Percentiles rank a stretch among this genome's conserved stretches.
Conservation (phyloP, 2,113 vertebrate species). For the Pelecanoides urinatrix region DNA sequence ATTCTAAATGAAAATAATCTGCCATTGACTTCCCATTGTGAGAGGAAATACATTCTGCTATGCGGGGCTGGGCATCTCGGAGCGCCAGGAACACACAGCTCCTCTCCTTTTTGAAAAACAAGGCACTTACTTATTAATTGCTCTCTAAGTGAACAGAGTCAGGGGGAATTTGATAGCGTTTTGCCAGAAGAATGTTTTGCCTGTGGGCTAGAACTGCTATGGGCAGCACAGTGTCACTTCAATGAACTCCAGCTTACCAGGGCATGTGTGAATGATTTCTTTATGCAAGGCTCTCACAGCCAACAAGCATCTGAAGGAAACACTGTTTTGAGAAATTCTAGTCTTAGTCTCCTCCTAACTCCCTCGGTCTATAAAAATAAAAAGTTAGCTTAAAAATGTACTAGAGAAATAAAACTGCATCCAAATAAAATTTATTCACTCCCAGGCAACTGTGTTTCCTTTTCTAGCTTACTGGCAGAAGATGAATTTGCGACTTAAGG, state of each 20-base stretch:
- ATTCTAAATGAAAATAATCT: background rate
- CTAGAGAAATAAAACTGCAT: slow-evolving; percentile 49
- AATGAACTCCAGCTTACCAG: slow-evolving; percentile 33
- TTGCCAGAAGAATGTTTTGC: slow-evolving; percentile 40
- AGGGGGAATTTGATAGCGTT: slow-evolving; percentile 25
- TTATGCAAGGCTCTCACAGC: slow-evolving; percentile 33
- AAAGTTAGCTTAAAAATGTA: slow-evolving; percentile 35
- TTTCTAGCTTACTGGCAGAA: slow-evolving; percentile 13
- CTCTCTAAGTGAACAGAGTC: slow-evolving; percentile 10
- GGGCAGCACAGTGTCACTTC: slow-evolving; percentile 50
- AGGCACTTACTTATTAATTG: background rate
- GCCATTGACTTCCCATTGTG: background rate
- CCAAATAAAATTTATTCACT: slow-evolving; percentile 36
- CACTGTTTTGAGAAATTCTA: slow-evolving; percentile 13
- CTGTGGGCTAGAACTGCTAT: slow-evolving; percentile 3
- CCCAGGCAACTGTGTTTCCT: background rate
- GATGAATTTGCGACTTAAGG: background rate
- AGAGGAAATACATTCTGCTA: background rate
- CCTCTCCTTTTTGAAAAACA: background rate
- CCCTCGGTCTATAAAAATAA: slow-evolving; percentile 35
- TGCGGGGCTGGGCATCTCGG: background rate
- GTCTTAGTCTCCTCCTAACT: background rate
- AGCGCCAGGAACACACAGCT: background rate
- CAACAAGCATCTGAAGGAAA: background rate
- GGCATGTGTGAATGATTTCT: slow-evolving; percentile 54